A percentile compares a stretch with the other conserved stretches of the same genome.
phyloP scores from a whole-genome alignment of 2,797 vertebrate species.

The Onychomys leucogaster region DNA sequence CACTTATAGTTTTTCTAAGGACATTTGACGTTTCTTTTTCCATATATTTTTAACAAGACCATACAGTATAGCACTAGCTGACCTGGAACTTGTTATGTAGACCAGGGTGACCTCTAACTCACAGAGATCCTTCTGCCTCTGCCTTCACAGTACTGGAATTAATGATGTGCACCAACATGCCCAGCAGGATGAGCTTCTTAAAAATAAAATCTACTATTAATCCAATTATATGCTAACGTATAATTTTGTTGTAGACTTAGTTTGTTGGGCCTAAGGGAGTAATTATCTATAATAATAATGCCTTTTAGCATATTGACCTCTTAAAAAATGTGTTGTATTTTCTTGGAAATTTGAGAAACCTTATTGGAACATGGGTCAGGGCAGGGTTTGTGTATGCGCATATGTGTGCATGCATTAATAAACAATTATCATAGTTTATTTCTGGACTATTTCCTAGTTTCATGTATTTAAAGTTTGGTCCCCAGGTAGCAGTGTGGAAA shows the following conservation, averaged over 20 bases:
- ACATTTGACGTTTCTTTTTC: background rate
- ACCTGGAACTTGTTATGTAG: background rate
- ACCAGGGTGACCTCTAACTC: too few species aligned
- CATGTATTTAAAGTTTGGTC: background rate
- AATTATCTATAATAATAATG: constrained; percentile 27
- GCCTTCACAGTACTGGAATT: background rate
- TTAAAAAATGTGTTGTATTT: constrained; percentile 35
- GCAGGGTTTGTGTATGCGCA: too few species aligned
- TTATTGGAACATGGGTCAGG: background rate
- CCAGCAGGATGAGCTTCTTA: background rate
- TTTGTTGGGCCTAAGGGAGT: background rate
- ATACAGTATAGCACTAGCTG: background rate
- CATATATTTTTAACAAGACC: background rate
- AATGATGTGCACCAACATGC: background rate
- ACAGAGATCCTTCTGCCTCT: background rate
- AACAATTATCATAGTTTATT: too few species aligned
- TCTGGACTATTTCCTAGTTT: background rate
- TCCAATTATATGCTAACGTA: background rate
- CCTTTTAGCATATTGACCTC: background rate
- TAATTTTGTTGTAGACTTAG: constrained; percentile 6
- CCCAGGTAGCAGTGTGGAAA: background rate
- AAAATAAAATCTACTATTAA: constrained; percentile 12
- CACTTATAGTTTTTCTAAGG: background rate
- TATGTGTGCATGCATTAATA: background rate
- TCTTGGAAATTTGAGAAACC: background rate